These are phyloP conservation scores for Oenanthe melanoleuca DNA, from an alignment of 2,113 vertebrate species.

Conservation along the genomic window DNA sequence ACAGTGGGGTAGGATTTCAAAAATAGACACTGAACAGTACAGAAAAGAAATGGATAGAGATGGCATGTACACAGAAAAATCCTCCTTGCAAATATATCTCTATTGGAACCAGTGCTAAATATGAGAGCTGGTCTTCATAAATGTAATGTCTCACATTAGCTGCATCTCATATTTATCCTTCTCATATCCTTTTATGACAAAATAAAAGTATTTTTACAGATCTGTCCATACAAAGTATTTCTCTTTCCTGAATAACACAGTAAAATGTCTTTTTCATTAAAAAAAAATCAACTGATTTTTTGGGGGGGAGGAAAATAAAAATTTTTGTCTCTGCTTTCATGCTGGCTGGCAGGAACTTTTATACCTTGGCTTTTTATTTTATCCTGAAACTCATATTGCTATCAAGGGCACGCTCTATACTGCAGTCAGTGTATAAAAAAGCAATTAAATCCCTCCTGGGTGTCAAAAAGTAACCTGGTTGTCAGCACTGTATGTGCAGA, in stretches of 20 bases:
- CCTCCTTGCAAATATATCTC: neutral
- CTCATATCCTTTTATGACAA: neutral
- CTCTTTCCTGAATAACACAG: neutral
- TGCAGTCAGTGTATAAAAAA: conserved; percentile 7
- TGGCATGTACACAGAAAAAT: neutral
- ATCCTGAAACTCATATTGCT: neutral
- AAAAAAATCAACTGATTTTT: neutral
- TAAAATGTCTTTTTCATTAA: neutral
- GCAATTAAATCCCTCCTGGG: conserved; percentile 26
- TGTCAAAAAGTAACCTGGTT: conserved; percentile 24
- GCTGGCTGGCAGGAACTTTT: neutral
- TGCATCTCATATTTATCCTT: neutral
- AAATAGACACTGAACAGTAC: neutral
- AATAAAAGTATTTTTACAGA: neutral
- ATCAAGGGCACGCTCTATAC: conserved; percentile 12
- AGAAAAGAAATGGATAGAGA: neutral
- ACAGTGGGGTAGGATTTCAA: neutral
- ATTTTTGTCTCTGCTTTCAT: neutral
- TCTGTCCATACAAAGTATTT: neutral
- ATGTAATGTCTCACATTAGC: neutral
- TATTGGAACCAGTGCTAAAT: neutral
- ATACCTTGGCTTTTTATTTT: conserved; percentile 22
- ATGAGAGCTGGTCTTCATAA: neutral
- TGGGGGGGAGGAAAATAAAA: neutral
- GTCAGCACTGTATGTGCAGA: neutral